phyloP scores from a whole-genome alignment of 2,888 invertebrate genomes.

The Parnassius mnemosyne region DNA sequence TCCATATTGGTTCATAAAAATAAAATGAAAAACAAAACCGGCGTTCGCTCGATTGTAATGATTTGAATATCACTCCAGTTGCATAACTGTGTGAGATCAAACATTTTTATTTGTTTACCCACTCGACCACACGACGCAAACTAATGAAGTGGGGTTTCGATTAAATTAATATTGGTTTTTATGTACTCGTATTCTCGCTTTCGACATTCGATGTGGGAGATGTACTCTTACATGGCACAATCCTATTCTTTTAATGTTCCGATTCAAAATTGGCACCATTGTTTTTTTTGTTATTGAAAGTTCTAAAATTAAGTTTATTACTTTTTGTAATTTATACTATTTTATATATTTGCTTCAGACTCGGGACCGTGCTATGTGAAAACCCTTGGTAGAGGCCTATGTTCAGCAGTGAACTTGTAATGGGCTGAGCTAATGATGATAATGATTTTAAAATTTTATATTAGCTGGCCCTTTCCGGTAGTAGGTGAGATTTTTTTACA shows the following conservation, averaged over 20 bases:
- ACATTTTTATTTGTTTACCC: constrained; percentile 76
- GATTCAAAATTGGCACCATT: too few relatives aligned
- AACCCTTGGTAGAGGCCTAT: too few relatives aligned
- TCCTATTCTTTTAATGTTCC: constrained; percentile 44
- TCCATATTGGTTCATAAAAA: constrained; percentile 21
- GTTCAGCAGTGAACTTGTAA: too few relatives aligned
- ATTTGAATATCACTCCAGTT: constrained; percentile 66
- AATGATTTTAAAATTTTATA: too few relatives aligned
- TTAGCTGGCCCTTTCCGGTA: too few relatives aligned
- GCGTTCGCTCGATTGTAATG: constrained; percentile 56
- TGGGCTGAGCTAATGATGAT: too few relatives aligned
- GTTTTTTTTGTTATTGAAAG: too few relatives aligned
- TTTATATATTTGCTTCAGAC: too few relatives aligned
- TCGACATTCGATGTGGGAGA: constrained; percentile 46
- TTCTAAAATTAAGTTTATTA: too few relatives aligned
- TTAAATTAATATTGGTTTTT: constrained; percentile 73
- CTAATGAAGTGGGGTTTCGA: constrained; percentile 76
- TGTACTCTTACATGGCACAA: constrained; percentile 39
- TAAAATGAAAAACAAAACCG: constrained; percentile 42
- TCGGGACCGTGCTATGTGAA: too few relatives aligned
- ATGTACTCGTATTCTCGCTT: constrained; percentile 53
- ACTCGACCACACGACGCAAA: constrained; percentile 71
- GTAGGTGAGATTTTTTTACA: too few relatives aligned
- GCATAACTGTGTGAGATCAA: constrained; percentile 70
- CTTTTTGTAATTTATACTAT: too few relatives aligned